Conservation (phyloP, 2,888 invertebrate species). For the Noctua comes region DNA sequence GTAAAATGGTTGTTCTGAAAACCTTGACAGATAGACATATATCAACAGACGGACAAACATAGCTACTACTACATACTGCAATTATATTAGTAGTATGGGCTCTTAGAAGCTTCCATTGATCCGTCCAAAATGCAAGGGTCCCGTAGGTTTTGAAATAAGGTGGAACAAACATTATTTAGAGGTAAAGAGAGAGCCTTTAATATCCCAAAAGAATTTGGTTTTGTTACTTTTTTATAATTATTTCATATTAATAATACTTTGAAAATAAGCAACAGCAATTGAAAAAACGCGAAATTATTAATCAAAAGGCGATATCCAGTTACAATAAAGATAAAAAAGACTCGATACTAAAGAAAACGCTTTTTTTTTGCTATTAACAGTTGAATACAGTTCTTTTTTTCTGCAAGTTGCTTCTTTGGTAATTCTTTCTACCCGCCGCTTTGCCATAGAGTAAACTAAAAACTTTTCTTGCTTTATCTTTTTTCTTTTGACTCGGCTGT, state of each 20-base stretch:
- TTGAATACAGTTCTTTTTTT: constrained; percentile 4
- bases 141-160: neutral
- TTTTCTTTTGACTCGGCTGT: constrained; percentile 26
- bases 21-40: too few species aligned
- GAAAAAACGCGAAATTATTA: neutral
- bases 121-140: neutral
- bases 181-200: neutral
- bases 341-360: neutral
- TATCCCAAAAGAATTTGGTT: neutral
- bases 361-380: constrained; percentile 5
- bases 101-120: neutral
- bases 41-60: too few species aligned
- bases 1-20: too few species aligned
- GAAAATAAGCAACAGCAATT: neutral
- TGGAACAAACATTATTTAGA: neutral
- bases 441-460: constrained; percentile 38
- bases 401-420: constrained; percentile 6
- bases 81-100: neutral
- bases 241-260: neutral
- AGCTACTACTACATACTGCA: neutral
- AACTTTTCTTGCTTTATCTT: constrained; percentile 20
- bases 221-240: neutral
- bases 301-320: neutral
- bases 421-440: constrained; percentile 28
- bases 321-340: neutral